Conservation (phyloP, 2,113 vertebrate species). For the Bungarus multicinctus region DNA sequence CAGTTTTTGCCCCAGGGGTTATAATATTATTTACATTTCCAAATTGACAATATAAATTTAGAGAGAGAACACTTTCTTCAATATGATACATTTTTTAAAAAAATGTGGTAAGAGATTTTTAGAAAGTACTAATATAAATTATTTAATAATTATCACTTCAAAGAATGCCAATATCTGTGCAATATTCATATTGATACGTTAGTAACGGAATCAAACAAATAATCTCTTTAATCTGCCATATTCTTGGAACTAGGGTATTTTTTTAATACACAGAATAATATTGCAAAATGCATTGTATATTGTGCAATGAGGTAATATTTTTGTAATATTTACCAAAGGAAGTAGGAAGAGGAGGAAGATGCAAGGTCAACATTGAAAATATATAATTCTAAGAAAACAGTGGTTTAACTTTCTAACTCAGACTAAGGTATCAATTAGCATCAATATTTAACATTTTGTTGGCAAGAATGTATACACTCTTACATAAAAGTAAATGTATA, state of each 20-base stretch:
- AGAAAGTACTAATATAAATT: constrained; percentile 39
- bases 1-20: not conserved
- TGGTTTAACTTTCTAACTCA: constrained; percentile 3
- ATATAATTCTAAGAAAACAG: not conserved
- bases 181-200: constrained; percentile 48
- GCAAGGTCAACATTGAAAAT: not conserved
- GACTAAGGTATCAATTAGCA: not conserved
- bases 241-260: constrained; percentile 8
- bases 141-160: constrained; percentile 42
- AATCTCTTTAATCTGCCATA: constrained; percentile 40
- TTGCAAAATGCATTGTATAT: constrained; percentile 27
- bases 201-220: constrained; percentile 48
- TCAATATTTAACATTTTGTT: not conserved
- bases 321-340: constrained; percentile 29
- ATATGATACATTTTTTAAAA: not conserved
- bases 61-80: constrained; percentile 18
- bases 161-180: constrained; percentile 11
- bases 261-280: constrained; percentile 29
- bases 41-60: constrained; percentile 17
- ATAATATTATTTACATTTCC: constrained; percentile 14
- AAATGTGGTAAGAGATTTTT: not conserved
- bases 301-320: not conserved
- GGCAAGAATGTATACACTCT: not conserved
- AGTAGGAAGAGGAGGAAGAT: not conserved
- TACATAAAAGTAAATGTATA: not conserved